Evolutionary conservation across 2,797 vertebrate genomes (phyloP).

Genomic region (Poecilia gillii): DNA sequence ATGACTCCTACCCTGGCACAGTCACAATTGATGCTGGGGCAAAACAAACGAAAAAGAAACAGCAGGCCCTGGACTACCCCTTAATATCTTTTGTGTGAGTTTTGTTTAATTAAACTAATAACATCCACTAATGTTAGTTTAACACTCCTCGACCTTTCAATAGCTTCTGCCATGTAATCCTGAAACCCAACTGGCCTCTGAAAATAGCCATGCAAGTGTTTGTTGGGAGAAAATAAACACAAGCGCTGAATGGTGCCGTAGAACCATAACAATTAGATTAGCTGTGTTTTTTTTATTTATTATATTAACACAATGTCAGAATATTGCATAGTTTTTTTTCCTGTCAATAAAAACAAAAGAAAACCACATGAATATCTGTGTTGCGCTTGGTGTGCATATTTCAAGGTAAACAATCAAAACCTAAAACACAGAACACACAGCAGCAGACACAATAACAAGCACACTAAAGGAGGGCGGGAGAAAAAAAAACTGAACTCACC

Average conservation of each 20-base stretch:
- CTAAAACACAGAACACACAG: slow-evolving; percentile 8
- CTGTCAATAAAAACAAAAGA: not conserved
- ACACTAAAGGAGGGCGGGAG: not conserved
- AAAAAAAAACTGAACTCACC: slow-evolving; percentile 83
- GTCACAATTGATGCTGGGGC: slow-evolving; percentile 41
- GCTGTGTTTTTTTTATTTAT: not conserved
- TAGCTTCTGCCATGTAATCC: slow-evolving; percentile 48
- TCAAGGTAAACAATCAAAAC: slow-evolving; percentile 8
- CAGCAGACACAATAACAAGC: slow-evolving; percentile 8
- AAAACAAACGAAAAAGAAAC: slow-evolving; percentile 51
- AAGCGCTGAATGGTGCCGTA: not conserved
- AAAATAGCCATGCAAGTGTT: slow-evolving; percentile 40
- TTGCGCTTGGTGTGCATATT: not conserved
- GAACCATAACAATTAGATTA: slow-evolving; percentile 9
- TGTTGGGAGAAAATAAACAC: slow-evolving; percentile 23
- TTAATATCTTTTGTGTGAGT: slow-evolving; percentile 52
- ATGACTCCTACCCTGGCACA: slow-evolving; percentile 30
- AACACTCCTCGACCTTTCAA: slow-evolving; percentile 60
- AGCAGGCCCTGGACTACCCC: slow-evolving; percentile 8
- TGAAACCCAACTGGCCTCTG: slow-evolving; percentile 38
- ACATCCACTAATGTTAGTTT: slow-evolving; percentile 72
- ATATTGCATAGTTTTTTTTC: not conserved
- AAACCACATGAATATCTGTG: not conserved
- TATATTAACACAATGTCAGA: not conserved
- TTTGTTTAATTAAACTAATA: slow-evolving; percentile 68